A percentile compares a stretch with the other conserved stretches of the same genome.
These are phyloP conservation scores for Cryptomyrus ogoouensis DNA, from an alignment of 2,113 vertebrate genomes.

Conservation along the genomic window DNA sequence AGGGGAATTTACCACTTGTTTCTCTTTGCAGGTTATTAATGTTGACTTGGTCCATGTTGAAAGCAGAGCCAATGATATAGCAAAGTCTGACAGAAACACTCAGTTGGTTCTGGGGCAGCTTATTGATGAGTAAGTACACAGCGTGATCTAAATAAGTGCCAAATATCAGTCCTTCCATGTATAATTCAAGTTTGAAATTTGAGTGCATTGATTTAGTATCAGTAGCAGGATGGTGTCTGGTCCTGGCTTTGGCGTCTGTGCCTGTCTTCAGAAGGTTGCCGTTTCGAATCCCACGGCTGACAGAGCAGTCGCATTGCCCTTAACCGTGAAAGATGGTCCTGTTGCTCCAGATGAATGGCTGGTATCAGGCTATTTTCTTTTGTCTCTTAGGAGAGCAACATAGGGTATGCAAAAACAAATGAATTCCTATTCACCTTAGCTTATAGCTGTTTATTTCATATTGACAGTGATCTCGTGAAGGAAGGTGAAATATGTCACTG, in stretches of 20 bases:
- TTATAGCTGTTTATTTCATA: background rate
- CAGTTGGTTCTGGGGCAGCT: constrained; percentile 87
- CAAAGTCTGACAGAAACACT: constrained; percentile 73
- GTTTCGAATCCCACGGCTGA: background rate
- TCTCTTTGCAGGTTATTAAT: constrained; percentile 72
- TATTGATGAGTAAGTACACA: constrained; percentile 80
- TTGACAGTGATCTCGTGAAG: background rate
- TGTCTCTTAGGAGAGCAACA: background rate
- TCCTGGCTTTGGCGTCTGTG: background rate
- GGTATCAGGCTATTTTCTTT: background rate
- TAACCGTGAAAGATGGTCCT: background rate
- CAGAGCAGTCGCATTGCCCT: background rate
- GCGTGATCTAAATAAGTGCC: background rate
- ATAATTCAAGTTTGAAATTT: background rate
- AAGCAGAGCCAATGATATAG: constrained; percentile 77
- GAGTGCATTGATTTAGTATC: background rate
- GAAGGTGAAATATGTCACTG: background rate
- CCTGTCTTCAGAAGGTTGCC: background rate
- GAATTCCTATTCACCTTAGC: background rate
- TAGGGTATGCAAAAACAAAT: background rate
- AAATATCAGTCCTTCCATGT: background rate
- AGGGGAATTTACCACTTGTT: background rate
- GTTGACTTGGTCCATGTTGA: constrained; percentile 90
- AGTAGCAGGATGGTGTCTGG: background rate
- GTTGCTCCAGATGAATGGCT: background rate